phyloP scores from a whole-genome alignment of 2,888 invertebrate genomes.

The Bruchidius siliquastri region DNA sequence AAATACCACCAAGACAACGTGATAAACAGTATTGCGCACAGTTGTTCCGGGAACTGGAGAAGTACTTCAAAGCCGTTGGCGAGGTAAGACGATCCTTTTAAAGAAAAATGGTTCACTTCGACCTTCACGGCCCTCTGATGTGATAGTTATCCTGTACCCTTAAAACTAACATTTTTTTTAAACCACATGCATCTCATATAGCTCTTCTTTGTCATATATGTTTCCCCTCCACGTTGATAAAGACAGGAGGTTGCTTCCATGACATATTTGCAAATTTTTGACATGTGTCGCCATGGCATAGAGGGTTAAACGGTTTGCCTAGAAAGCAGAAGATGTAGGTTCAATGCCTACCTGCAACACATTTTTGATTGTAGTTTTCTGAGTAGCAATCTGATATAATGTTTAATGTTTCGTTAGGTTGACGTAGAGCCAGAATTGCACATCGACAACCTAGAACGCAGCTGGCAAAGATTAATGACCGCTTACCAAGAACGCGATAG shows the following conservation, averaged over 20 bases:
- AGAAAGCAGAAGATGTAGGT: no score
- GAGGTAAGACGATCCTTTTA: slow-evolving; percentile 46
- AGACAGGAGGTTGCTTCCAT: no score
- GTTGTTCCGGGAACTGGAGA: slow-evolving; percentile 81
- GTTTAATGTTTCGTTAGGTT: slow-evolving; percentile 39
- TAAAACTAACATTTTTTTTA: no score
- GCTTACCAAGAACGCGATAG: slow-evolving; percentile 89
- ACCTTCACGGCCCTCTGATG: no score
- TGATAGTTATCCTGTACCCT: no score
- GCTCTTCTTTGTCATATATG: no score
- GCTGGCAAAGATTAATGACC: slow-evolving; percentile 82
- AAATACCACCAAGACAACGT: slow-evolving; percentile 83
- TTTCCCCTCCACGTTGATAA: no score
- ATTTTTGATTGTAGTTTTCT: slow-evolving; percentile 31
- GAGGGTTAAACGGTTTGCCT: no score
- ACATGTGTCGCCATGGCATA: no score
- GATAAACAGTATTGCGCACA: slow-evolving; percentile 86
- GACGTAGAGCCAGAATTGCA: slow-evolving; percentile 85
- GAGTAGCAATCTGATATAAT: no score
- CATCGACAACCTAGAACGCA: slow-evolving; percentile 80
- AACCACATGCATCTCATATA: no score
- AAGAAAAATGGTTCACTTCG: not conserved
- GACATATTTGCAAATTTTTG: no score
- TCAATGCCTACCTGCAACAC: not conserved
- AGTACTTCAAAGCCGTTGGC: slow-evolving; percentile 82